These are phyloP conservation scores for Tenebrosternarchus preto DNA, from an alignment of 2,113 vertebrate species.

Conservation along the genomic window DNA sequence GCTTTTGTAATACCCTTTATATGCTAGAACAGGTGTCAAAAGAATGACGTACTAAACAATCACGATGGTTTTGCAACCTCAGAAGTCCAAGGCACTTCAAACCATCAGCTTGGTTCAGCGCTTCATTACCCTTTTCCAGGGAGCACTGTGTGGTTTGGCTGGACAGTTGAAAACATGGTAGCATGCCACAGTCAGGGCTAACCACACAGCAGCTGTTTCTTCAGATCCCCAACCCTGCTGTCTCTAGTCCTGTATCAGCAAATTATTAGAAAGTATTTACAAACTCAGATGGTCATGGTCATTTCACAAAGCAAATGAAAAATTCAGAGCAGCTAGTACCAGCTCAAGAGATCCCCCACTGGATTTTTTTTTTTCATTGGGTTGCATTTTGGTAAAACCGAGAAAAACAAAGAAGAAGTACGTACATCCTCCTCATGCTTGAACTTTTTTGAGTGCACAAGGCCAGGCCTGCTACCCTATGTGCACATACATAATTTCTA, in stretches of 20 bases:
- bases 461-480: constrained; percentile 2
- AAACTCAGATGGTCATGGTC: neutral
- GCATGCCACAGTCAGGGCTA: constrained; percentile 39
- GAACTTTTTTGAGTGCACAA: neutral
- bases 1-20: neutral
- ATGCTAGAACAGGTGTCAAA: neutral
- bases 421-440: constrained; percentile 1
- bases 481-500: constrained; percentile 47
- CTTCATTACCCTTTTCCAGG: neutral
- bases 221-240: constrained; percentile 16
- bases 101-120: neutral
- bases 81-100: neutral
- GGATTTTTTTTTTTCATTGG: too few relatives aligned
- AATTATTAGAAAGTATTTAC: neutral
- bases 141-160: constrained; percentile 31
- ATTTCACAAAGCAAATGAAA: constrained; percentile 31
- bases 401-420: neutral
- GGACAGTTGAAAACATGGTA: constrained; percentile 17
- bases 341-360: neutral
- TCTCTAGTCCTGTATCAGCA: neutral
- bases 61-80: neutral
- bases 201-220: constrained; percentile 54
- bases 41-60: neutral
- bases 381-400: constrained; percentile 16
- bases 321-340: neutral